Conservation (phyloP, 2,888 invertebrate genomes). For the Pecten maximus region DNA sequence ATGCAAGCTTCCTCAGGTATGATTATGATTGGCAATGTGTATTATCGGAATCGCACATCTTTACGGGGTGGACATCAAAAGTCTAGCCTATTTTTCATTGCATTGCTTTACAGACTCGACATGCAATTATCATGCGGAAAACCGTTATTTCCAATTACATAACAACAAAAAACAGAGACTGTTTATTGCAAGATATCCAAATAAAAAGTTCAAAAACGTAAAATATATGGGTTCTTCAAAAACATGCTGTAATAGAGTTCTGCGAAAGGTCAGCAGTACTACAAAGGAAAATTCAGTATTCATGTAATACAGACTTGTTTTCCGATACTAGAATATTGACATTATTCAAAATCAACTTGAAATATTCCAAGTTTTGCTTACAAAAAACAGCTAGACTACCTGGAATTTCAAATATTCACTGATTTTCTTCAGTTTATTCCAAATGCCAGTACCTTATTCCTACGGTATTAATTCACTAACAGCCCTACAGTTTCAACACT, state of each 20-base stretch:
- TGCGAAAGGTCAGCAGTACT: not conserved
- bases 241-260: not conserved
- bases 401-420: too few relatives aligned
- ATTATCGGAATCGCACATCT: not conserved
- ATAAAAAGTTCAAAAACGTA: not conserved
- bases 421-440: too few relatives aligned
- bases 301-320: too few relatives aligned
- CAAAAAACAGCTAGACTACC: too few relatives aligned
- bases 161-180: not conserved
- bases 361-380: too few relatives aligned
- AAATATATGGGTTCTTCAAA: not conserved
- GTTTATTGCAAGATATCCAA: not conserved
- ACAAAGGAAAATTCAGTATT: not conserved
- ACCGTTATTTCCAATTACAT: not conserved
- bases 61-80: not conserved
- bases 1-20: not conserved
- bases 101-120: not conserved
- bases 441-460: too few relatives aligned
- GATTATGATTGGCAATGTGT: not conserved
- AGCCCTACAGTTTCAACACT: too few relatives aligned
- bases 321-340: too few relatives aligned
- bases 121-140: not conserved
- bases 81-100: not conserved
- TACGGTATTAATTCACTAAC: too few relatives aligned
- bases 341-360: too few relatives aligned